phyloP scores from a whole-genome alignment of 2,113 vertebrate species.

The Prionailurus bengalensis region DNA sequence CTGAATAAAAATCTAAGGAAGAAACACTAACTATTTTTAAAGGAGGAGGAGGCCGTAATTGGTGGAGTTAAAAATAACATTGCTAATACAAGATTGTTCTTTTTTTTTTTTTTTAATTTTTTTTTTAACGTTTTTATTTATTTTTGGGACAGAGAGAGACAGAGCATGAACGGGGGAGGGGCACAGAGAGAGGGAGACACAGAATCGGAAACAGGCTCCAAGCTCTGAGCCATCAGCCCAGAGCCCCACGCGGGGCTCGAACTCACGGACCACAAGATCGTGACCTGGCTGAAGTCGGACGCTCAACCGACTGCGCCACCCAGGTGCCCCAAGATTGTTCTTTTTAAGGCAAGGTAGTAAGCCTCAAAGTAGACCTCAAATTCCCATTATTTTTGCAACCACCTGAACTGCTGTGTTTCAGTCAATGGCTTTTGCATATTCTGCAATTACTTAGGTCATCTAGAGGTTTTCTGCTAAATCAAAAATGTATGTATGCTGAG shows the following conservation, averaged over 20 bases:
- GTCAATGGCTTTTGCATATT: background rate
- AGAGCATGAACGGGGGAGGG: too few species aligned
- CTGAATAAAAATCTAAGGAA: conserved; percentile 12
- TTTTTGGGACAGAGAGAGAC: too few species aligned
- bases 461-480: background rate
- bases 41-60: background rate
- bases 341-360: background rate
- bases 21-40: background rate
- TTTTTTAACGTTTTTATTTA: too few species aligned
- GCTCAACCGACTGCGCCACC: too few species aligned
- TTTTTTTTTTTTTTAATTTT: background rate
- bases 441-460: background rate
- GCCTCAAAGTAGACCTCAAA: background rate
- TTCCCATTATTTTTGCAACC: background rate
- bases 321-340: background rate
- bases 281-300: too few species aligned
- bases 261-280: too few species aligned
- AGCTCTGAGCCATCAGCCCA: too few species aligned
- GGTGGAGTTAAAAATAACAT: background rate
- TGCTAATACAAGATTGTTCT: background rate
- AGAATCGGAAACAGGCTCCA: too few species aligned
- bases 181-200: too few species aligned
- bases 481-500: background rate
- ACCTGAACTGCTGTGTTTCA: background rate
- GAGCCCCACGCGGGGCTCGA: too few species aligned